phyloP scores from a whole-genome alignment of 2,113 vertebrate species.

The Tyrannus savana region DNA sequence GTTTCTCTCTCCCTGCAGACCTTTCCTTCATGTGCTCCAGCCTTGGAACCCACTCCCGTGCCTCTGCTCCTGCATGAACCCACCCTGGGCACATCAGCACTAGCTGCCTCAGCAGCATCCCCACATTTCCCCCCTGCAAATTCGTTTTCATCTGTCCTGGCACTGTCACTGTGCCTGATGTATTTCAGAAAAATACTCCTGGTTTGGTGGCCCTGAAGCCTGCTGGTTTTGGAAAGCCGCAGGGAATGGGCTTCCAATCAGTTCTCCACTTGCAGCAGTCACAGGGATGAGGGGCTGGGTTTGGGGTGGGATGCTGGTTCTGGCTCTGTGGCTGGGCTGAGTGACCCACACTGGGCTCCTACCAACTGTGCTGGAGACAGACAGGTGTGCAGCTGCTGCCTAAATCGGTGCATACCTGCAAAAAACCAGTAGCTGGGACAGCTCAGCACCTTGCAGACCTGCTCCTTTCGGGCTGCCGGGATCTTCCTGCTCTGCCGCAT shows the following conservation, averaged over 20 bases:
- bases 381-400: neutral
- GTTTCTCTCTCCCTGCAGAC: neutral
- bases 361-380: neutral
- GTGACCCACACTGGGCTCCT: neutral
- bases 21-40: neutral
- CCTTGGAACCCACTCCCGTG: accelerated
- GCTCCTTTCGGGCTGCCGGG: neutral
- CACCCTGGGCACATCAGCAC: neutral
- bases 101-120: neutral
- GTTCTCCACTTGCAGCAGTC: neutral
- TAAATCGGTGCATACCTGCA: accelerated
- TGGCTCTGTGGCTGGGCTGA: neutral
- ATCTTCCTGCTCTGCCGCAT: accelerated
- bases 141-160: neutral
- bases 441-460: neutral
- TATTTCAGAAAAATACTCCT: neutral
- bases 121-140: neutral
- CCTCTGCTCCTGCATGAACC: neutral
- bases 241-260: neutral
- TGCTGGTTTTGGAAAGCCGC: neutral
- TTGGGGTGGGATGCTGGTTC: neutral
- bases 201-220: neutral
- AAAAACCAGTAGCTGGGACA: neutral
- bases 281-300: neutral
- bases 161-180: neutral